A percentile compares a stretch with the other conserved stretches of the same genome.
phyloP scores from a whole-genome alignment of 2,113 vertebrate species.

The Porphyrio hochstetteri region DNA sequence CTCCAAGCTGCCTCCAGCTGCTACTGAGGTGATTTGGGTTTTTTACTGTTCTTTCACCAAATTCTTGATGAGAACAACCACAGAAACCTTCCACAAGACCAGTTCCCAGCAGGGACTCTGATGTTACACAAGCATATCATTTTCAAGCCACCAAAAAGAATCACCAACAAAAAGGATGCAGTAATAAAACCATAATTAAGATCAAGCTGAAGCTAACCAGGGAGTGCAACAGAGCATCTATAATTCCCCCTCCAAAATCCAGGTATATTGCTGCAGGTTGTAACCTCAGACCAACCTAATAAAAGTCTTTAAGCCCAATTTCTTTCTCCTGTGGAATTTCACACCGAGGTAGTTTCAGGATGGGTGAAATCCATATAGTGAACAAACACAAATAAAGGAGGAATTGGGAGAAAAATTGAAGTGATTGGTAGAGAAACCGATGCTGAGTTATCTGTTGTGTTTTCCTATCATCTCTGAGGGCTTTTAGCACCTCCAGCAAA shows the following conservation, averaged over 20 bases:
- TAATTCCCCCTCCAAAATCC: constrained; percentile 24
- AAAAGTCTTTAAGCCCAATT: constrained; percentile 51
- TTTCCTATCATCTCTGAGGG: neutral
- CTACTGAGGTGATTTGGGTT: neutral
- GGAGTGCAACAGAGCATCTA: neutral
- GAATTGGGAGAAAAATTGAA: constrained; percentile 24
- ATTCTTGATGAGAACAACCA: neutral
- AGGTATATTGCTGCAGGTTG: constrained; percentile 45
- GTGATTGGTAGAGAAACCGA: neutral
- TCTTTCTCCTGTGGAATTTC: neutral
- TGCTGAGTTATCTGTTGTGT: neutral
- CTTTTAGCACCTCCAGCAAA: constrained; percentile 48
- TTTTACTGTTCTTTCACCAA: neutral
- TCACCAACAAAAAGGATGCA: neutral
- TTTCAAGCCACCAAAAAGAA: constrained; percentile 10
- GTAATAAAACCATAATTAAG: constrained; percentile 42
- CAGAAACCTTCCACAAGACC: neutral
- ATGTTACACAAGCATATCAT: neutral
- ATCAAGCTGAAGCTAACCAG: constrained; percentile 20
- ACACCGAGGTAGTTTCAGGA: neutral
- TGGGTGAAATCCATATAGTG: neutral
- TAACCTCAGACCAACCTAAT: constrained; percentile 36
- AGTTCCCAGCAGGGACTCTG: neutral
- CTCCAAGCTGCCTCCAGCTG: neutral
- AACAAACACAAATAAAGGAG: constrained; percentile 34